These are phyloP conservation scores for Lottia gigantea DNA, from an alignment of 2,888 invertebrate genomes.

Conservation along the genomic window DNA sequence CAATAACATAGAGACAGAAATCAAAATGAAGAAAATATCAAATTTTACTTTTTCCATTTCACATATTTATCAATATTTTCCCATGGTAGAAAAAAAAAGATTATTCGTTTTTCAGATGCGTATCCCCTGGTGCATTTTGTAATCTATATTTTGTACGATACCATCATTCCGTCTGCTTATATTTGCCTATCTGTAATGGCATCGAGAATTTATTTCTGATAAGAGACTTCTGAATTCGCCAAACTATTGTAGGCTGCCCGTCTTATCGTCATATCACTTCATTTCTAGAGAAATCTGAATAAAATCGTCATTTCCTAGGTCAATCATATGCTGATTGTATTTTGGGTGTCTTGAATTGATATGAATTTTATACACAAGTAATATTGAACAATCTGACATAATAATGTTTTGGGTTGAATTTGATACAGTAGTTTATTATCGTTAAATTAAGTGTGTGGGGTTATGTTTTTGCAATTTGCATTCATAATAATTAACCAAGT, in stretches of 20 bases:
- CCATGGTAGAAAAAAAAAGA: conserved; percentile 7
- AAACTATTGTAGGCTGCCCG: neutral
- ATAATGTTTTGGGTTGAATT: too few species aligned
- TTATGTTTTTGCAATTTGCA: too few species aligned
- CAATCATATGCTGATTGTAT: too few species aligned
- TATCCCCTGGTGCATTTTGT: conserved; percentile 11
- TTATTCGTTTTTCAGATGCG: conserved; percentile 10
- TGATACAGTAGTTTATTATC: too few species aligned
- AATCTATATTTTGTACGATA: conserved; percentile 8
- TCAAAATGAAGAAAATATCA: conserved; percentile 9
- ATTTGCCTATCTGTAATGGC: conserved; percentile 10
- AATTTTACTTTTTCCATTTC: conserved; percentile 2
- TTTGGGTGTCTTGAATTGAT: too few species aligned
- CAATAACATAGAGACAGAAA: neutral
- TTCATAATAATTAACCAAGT: too few species aligned
- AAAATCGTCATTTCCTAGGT: neutral
- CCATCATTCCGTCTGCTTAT: conserved; percentile 5
- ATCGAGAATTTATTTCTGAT: conserved; percentile 7
- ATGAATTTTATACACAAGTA: too few species aligned
- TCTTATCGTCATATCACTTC: neutral
- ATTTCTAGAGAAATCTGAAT: neutral
- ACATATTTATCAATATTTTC: conserved; percentile 11
- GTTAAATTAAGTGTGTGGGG: too few species aligned
- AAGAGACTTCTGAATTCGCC: conserved; percentile 9
- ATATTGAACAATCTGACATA: too few species aligned